Base-by-base conservation (phyloP, 2,113 vertebrate species). In the Pseudois nayaur region DNA sequence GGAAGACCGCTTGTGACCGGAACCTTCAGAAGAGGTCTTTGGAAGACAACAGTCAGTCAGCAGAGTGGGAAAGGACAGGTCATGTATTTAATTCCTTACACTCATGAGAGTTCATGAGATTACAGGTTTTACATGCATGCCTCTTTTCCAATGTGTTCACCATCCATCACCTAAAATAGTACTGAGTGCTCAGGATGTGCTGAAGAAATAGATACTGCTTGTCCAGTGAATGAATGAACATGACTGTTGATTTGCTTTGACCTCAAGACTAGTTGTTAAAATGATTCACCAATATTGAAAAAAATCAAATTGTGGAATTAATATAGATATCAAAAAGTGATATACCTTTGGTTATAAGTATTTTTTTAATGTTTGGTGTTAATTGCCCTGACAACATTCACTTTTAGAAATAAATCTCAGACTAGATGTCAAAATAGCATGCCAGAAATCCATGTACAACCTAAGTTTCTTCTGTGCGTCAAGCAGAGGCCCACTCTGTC, bases 1-100 rank as follows among this genome's bases (percentile, higher is more conserved):
- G 89, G 99, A 99, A 3, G 99, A 99, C 33, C 99, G 99, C 78
- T 98, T 99, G 98, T 99, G 99, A 8, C 99, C 99, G 0, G 98
- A 99, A 93, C 97, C 98, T 96, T 99, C 99, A 29, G 99, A 96
- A 1, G 97, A 89, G 29, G 97, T 97, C 99, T 99, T 98, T 52
- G 60, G 91, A 97, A 98, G 98, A 98, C 57, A 98, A 31, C 4
- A 45, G 27, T 19, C 31, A 15, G 33, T 98, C 83, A 98, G 91
- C 0, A 89, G 15, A 91, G 12, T 2, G 57, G 45, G 17, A 57
- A 89, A 54, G 5, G 16, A 8, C 1, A 6, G 0, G 0, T 1
- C 2, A 4, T 6, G 0, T 1, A 6, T 10, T 57, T 40, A 78
- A 74, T 2, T 84, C 25, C 11, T 90, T 55, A 87, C 0, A 5